These are phyloP conservation scores for Gymnoscopelus microlampas DNA, from an alignment of 2,797 vertebrate genomes.

Conservation along the genomic window DNA sequence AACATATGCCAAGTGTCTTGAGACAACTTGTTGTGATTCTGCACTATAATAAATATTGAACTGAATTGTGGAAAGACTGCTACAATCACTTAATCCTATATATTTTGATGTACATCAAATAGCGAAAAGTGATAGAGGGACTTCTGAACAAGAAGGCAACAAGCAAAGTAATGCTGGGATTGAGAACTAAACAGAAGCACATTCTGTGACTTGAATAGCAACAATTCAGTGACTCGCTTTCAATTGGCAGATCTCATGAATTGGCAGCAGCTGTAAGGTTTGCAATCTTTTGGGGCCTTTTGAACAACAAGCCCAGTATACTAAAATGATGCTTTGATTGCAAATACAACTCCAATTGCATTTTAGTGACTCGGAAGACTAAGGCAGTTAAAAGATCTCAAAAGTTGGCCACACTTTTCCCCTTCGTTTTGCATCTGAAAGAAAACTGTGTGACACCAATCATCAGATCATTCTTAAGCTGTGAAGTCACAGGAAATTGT, in stretches of 20 bases:
- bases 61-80: conserved; percentile 7
- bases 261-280: conserved; percentile 28
- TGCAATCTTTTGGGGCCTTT: too few species aligned
- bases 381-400: conserved; percentile 35
- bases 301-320: neutral
- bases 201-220: conserved; percentile 1
- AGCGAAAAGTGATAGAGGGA: neutral
- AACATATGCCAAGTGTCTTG: neutral
- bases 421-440: conserved; percentile 35
- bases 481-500: conserved; percentile 57
- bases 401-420: conserved; percentile 51
- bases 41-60: conserved; percentile 39
- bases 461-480: conserved; percentile 61
- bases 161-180: conserved; percentile 41
- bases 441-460: conserved; percentile 60
- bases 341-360: neutral
- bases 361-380: neutral
- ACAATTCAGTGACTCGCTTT: conserved; percentile 46
- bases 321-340: neutral
- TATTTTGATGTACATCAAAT: too few species aligned
- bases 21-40: conserved; percentile 40
- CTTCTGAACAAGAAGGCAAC: conserved; percentile 49
- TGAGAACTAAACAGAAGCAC: conserved; percentile 52
- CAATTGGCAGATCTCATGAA: conserved; percentile 58
- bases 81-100: too few species aligned